Base-by-base conservation (phyloP, 2,797 vertebrate species). In the Scolopax rusticola region DNA sequence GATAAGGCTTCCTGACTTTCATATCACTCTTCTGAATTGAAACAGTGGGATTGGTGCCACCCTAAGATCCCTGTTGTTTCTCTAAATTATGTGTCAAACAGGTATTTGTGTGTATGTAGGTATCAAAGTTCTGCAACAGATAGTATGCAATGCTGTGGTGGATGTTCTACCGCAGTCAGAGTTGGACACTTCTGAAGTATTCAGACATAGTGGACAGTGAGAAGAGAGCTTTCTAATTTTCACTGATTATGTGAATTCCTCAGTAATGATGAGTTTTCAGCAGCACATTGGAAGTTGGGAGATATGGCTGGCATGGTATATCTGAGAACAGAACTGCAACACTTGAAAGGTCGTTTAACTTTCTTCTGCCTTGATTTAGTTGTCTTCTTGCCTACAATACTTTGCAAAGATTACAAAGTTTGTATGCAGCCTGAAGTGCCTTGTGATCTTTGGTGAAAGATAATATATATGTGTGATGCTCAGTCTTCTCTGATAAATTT, bases 361-460 rank as follows among this genome's bases (percentile, higher is more conserved):
- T 92, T 50, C 33, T 87, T 64, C 38, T 64, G 50, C 43, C 15
- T 70, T 75, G 33, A 47, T 85, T 92, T 92, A 33, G 67, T 75
- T 67, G 17, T 33, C 17, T 24, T 87, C 51, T 64, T 85, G 57
- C 47, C 48, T 65, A 25, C 28, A 61, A 6, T 43, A 57, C n/a
- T 93, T 91, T 40, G 41, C 18, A 47, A 75, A 77, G 53, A 80
- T 87, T 53, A 47, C 13, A 23, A 48, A 79, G 33, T 45, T 61
- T 73, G 32, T 76, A 87, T 93, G 51, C 14, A 83, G 69, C 45
- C 50, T 81, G 50, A 86, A 91, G n/a, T 87, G 54, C 45, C 68
- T 75, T 85, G 73, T 87, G 56, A 64, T 91, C 87, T 86, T 92
- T 80, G 89, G 50, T 92, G 64, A 68, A 83, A 92, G 81, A 79